These are phyloP conservation scores for Heliocidaris erythrogramma DNA, from an alignment of 35 echinoderm and acorn worm genomes.

Conservation along the genomic window DNA sequence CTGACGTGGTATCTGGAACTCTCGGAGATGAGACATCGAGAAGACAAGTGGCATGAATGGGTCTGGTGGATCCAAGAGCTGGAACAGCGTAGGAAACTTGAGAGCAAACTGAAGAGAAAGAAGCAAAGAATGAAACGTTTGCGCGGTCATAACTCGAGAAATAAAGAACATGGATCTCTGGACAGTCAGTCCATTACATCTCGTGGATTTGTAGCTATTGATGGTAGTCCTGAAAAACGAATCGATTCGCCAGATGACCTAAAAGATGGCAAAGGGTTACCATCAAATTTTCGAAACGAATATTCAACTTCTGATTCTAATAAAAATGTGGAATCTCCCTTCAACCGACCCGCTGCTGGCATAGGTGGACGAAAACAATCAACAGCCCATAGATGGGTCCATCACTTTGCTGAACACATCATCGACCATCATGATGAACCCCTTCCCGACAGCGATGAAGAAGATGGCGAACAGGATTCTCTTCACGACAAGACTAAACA, in stretches of 20 bases:
- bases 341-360: not conserved
- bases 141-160: not conserved
- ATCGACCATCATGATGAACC: conserved; percentile 49
- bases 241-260: too few relatives aligned
- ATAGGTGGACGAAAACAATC: not conserved
- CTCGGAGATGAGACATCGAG: conserved; percentile 49
- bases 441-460: conserved; percentile 4
- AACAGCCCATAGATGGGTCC: conserved; percentile 45
- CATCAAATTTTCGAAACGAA: not conserved
- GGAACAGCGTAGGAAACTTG: conserved; percentile 42
- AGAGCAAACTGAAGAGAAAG: not conserved
- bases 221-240: not conserved
- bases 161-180: not conserved
- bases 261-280: not conserved
- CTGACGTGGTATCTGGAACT: conserved; percentile 82
- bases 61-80: conserved; percentile 54
- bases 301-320: too few relatives aligned
- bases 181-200: not conserved
- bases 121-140: not conserved
- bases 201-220: not conserved
- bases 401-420: conserved; percentile 44
- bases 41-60: conserved; percentile 72
- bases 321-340: not conserved
- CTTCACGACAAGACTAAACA: not conserved
- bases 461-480: not conserved